A percentile compares a stretch with the other conserved stretches of the same genome.
Conservation (phyloP, 2,797 vertebrate genomes). For the Tangara arthus region DNA sequence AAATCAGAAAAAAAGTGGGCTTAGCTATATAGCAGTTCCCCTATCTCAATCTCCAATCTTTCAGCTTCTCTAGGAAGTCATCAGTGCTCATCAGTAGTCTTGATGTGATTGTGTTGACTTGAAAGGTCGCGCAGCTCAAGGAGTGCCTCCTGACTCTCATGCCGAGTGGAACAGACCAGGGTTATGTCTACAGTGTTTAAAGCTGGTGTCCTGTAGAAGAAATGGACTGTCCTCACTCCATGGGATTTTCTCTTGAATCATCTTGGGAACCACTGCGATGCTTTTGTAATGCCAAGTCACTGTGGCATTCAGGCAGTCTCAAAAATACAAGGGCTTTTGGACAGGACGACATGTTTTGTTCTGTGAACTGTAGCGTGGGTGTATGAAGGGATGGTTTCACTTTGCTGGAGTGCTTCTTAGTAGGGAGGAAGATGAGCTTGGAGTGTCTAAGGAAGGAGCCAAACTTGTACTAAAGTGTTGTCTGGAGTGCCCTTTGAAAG, state of each 20-base stretch:
- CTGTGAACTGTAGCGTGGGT: accelerated
- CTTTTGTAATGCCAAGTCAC: background rate
- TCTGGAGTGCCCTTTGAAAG: background rate
- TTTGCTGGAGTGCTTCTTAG: background rate
- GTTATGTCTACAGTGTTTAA: background rate
- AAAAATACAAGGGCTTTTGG: background rate
- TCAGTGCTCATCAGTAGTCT: background rate
- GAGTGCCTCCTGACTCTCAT: background rate
- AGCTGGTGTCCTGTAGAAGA: background rate
- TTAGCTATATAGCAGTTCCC: background rate
- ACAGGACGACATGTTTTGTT: accelerated
- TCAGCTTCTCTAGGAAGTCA: background rate
- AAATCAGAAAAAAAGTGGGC: background rate
- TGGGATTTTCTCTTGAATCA: background rate
- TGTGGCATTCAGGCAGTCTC: background rate
- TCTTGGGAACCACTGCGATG: background rate
- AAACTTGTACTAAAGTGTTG: background rate
- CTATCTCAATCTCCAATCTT: accelerated
- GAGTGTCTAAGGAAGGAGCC: background rate
- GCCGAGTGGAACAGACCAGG: accelerated
- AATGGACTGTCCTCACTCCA: background rate
- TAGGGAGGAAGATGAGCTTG: background rate
- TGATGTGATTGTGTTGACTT: background rate
- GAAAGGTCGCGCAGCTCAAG: background rate
- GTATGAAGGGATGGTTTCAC: background rate